These are phyloP conservation scores for Gonatopus flavifemur DNA, from an alignment of 1,140 invertebrate species.

Conservation along the genomic window DNA sequence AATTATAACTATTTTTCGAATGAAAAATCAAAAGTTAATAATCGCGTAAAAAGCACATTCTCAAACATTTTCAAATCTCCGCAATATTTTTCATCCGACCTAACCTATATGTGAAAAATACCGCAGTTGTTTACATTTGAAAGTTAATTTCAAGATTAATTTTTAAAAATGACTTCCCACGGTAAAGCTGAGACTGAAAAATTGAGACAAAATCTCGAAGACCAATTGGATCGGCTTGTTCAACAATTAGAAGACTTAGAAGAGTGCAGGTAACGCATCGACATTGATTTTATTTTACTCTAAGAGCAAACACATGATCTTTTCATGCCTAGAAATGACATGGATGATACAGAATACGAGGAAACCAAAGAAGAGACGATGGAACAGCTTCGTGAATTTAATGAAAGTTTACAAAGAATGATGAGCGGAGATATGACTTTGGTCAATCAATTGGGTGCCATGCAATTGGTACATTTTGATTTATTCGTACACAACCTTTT, in stretches of 20 bases:
- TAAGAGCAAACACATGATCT: conserved; percentile 2
- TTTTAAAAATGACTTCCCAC: conserved; percentile 41
- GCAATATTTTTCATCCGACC: too few relatives aligned
- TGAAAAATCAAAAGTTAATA: too few relatives aligned
- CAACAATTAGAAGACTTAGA: conserved; percentile 75
- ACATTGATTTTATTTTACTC: background rate
- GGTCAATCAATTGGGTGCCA: conserved; percentile 67
- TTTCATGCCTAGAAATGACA: conserved; percentile 61
- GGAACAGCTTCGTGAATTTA: conserved; percentile 76
- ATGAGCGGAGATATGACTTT: conserved; percentile 71
- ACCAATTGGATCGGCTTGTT: conserved; percentile 72
- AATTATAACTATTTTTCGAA: too few relatives aligned
- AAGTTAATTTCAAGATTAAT: too few relatives aligned
- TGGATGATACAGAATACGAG: conserved; percentile 70
- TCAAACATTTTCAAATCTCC: too few relatives aligned
- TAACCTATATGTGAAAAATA: too few relatives aligned
- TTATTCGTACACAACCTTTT: background rate
- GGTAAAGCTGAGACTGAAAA: conserved; percentile 63
- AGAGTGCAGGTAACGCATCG: conserved; percentile 63
- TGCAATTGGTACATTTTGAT: conserved; percentile 62
- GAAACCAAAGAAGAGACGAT: conserved; percentile 74
- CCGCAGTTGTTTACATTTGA: too few relatives aligned
- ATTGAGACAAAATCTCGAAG: conserved; percentile 70
- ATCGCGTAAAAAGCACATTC: too few relatives aligned
- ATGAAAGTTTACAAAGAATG: conserved; percentile 68